These are phyloP conservation scores for Rotaria socialis DNA, from an alignment of 2,888 invertebrate species.

Conservation along the genomic window DNA sequence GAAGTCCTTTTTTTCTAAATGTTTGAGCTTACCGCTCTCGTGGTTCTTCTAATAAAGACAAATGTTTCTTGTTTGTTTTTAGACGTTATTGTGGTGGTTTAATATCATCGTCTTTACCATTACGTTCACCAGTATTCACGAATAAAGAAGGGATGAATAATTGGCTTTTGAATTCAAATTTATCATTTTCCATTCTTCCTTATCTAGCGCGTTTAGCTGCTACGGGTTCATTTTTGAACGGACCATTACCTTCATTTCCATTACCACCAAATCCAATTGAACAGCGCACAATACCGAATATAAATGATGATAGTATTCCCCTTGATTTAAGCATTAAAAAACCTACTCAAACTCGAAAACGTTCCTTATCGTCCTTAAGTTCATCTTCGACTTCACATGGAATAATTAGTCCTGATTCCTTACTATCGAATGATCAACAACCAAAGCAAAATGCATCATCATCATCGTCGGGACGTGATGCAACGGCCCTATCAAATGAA, in stretches of 20 bases:
- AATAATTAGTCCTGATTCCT: no score
- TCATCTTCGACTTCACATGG: no score
- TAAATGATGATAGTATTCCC: conserved; percentile 9
- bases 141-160: conserved; percentile 1
- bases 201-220: not conserved
- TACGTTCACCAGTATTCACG: not conserved
- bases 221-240: not conserved
- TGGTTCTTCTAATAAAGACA: no score
- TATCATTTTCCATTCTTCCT: not conserved
- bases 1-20: no score
- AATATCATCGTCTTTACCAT: not conserved
- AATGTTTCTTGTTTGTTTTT: not conserved
- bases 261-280: not conserved
- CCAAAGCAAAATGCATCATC: not conserved
- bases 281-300: not conserved
- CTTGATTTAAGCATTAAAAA: conserved; percentile 30
- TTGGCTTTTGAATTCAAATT: conserved; percentile 27
- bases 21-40: no score
- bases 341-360: not conserved
- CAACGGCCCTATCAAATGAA: not conserved
- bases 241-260: not conserved
- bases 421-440: no score
- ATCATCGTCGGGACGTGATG: no score
- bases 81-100: not conserved
- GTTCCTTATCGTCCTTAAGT: no score